Conservation (phyloP, 1,140 invertebrate genomes). For the Tetranychus urticae region DNA sequence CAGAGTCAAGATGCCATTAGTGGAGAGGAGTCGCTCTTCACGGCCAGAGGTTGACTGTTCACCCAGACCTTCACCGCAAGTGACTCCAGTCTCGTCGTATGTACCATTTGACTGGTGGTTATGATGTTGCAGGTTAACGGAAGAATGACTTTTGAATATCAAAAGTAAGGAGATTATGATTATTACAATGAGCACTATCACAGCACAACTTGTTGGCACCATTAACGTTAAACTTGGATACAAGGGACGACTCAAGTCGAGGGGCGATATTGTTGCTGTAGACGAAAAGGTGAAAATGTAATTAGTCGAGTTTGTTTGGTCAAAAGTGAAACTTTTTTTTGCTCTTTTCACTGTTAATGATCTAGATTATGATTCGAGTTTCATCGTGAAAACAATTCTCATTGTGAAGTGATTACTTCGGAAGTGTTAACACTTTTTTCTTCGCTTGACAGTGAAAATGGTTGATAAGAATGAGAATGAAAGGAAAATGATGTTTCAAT, state of each 20-base stretch:
- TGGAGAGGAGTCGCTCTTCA: neutral
- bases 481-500: too few relatives aligned
- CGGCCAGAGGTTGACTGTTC: neutral
- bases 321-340: too few relatives aligned
- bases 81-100: neutral
- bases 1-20: neutral
- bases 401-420: too few relatives aligned
- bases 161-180: neutral
- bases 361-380: too few relatives aligned
- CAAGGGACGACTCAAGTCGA: neutral
- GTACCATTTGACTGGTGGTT: too few relatives aligned
- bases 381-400: too few relatives aligned
- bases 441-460: too few relatives aligned
- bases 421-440: too few relatives aligned
- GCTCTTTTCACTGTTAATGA: too few relatives aligned
- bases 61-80: neutral
- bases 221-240: neutral
- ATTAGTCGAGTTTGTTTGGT: too few relatives aligned
- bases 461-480: too few relatives aligned
- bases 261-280: neutral
- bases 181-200: slow-evolving; percentile 2
- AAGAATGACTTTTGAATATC: neutral
- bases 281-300: neutral
- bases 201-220: slow-evolving; percentile 1
- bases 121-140: too few relatives aligned